Conservation (phyloP, 2,797 vertebrate species). For the Cynopterus sphinx region DNA sequence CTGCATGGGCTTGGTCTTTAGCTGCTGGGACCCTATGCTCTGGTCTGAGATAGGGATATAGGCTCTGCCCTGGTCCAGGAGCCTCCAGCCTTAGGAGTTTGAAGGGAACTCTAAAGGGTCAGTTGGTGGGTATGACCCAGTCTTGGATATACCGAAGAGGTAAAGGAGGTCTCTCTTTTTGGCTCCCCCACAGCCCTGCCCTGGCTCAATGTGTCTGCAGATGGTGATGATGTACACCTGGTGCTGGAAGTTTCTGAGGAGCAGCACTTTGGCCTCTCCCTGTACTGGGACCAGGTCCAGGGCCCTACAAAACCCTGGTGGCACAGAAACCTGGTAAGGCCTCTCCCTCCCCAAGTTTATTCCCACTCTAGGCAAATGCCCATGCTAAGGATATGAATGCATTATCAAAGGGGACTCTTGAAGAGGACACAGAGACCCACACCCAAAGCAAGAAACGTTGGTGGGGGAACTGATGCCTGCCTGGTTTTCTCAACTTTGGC, state of each 20-base stretch:
- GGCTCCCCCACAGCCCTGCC: constrained; percentile 69
- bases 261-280: constrained; percentile 76
- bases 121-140: not conserved
- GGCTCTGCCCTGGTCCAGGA: not conserved
- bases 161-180: not conserved
- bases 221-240: constrained; percentile 67
- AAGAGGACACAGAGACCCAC: not conserved
- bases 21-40: not conserved
- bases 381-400: not conserved
- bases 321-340: constrained; percentile 73
- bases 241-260: constrained; percentile 62
- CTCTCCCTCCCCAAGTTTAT: not conserved
- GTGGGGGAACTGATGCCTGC: not conserved
- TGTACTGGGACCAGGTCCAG: constrained; percentile 77
- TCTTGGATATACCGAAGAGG: not conserved
- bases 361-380: not conserved
- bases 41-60: not conserved
- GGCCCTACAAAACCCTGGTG: not conserved
- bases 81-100: not conserved
- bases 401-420: not conserved
- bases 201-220: constrained; percentile 71
- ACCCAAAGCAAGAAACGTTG: not conserved
- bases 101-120: not conserved
- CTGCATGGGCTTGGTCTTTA: not conserved
- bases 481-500: not conserved